Percentiles rank a stretch among this genome's conserved stretches.
phyloP scores from a whole-genome alignment of 2,888 invertebrate species.

The Miltochrista miniata region DNA sequence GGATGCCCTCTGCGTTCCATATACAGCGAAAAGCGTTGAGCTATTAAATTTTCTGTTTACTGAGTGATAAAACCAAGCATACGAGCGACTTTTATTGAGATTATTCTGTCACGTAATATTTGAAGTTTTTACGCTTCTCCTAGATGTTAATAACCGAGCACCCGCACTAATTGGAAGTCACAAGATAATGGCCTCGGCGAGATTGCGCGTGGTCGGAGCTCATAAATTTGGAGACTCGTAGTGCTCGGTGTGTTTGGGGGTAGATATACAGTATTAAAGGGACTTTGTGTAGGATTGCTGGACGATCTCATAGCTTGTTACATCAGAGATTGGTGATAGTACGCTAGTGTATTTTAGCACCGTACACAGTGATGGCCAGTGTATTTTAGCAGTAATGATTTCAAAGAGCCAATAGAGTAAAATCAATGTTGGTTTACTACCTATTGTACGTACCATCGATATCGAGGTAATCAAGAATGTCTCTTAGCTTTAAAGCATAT shows the following conservation, averaged over 20 bases:
- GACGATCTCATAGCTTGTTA: background rate
- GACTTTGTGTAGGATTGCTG: slow-evolving; percentile 5
- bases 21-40: background rate
- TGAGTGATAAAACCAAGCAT: slow-evolving; percentile 26
- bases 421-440: too few relatives aligned
- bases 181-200: slow-evolving; percentile 33
- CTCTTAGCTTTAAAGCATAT: too few relatives aligned
- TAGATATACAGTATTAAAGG: slow-evolving; percentile 10
- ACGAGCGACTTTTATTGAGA: slow-evolving; percentile 29
- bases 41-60: slow-evolving; percentile 15
- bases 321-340: background rate
- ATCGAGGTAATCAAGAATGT: too few relatives aligned
- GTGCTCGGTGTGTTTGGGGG: background rate
- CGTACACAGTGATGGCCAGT: too few relatives aligned
- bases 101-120: slow-evolving; percentile 34
- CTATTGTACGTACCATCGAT: too few relatives aligned
- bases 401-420: too few relatives aligned
- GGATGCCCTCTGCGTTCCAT: background rate
- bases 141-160: slow-evolving; percentile 37
- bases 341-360: too few relatives aligned
- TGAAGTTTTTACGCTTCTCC: slow-evolving; percentile 35
- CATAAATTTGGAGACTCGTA: slow-evolving; percentile 30
- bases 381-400: too few relatives aligned
- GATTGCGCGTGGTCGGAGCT: slow-evolving; percentile 39
- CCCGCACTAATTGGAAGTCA: slow-evolving; percentile 37